These are phyloP conservation scores for Lasioglossum pauxillum DNA, from an alignment of 2,888 invertebrate species.

Conservation along the genomic window DNA sequence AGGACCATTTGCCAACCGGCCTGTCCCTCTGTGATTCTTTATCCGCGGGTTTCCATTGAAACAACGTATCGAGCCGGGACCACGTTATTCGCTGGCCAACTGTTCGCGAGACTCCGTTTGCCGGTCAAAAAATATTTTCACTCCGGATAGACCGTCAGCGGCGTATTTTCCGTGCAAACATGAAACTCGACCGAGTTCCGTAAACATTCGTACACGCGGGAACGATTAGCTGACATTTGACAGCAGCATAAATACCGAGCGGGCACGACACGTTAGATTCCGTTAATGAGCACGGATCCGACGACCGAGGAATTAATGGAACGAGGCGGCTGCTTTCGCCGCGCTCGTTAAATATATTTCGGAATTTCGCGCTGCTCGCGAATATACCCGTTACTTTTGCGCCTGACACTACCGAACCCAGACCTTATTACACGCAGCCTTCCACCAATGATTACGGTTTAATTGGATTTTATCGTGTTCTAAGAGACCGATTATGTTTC, in stretches of 20 bases:
- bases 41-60: conserved; percentile 7
- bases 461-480: not conserved
- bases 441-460: not conserved
- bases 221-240: conserved; percentile 18
- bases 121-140: conserved; percentile 1
- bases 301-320: not conserved
- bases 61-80: not conserved
- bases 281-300: conserved; percentile 9
- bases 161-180: conserved; percentile 14
- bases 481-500: not conserved
- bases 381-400: not conserved
- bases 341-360: not conserved
- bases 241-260: not conserved
- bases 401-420: not conserved
- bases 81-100: not conserved
- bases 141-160: not conserved
- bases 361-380: not conserved
- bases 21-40: conserved; percentile 13
- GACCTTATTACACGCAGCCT: not conserved
- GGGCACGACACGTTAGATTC: not conserved
- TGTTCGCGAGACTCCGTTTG: not conserved
- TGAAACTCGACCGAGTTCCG: not conserved
- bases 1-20: not conserved
- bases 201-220: not conserved
- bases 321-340: not conserved